Base-by-base conservation (phyloP, 2,113 vertebrate species). In the Sturnira hondurensis region DNA sequence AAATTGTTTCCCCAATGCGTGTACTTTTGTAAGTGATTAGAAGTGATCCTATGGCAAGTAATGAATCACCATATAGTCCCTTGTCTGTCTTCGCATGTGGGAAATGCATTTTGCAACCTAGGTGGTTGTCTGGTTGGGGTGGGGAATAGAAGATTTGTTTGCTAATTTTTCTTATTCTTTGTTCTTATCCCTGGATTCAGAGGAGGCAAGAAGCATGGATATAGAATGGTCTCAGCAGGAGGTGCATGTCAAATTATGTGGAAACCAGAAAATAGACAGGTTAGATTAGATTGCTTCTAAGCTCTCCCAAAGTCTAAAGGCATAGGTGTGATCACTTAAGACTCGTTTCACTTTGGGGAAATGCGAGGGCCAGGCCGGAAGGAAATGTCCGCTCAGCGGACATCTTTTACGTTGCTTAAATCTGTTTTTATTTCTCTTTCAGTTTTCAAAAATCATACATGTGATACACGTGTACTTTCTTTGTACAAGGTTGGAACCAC, bases 141-240 rank as follows among this genome's bases (percentile, higher is more conserved):
- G 65, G 80, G 78, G 16, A 77, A 41, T 33, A 47, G 33, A 52
- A 47, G 36, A 61, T 50, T 61, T 78, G 38, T 70, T 68, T 73
- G 38, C 65, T 74, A 20, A 58, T 74, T 83, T 91, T 71, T 91
- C 65, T 47, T 56, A 45, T 68, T 36, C 54, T 90, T 91, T 78
- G 28, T 95, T 43, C 61, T 93, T 89, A 41, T 41, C 92, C 17
- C 80, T 91, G 63, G 61, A 41, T 86, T 96, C 80, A 74, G 50
- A 73, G 86, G n/a, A 70, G 50, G n/a, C 76, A 88, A 63, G 45
- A 89, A 17, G 63, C n/a, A 5, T 6, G 43, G 7, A 5, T 11
- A 4, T 16, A 45, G 63, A 45, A 52, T 89, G 36, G 33, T 47
- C 70, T 83, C 61, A 56, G 68, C 50, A 81, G 89, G 52, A 63